A percentile compares a stretch with the other conserved stretches of the same genome.
Evolutionary conservation across 2,888 invertebrate species (phyloP).

Genomic region (Ochropleura plecta): DNA sequence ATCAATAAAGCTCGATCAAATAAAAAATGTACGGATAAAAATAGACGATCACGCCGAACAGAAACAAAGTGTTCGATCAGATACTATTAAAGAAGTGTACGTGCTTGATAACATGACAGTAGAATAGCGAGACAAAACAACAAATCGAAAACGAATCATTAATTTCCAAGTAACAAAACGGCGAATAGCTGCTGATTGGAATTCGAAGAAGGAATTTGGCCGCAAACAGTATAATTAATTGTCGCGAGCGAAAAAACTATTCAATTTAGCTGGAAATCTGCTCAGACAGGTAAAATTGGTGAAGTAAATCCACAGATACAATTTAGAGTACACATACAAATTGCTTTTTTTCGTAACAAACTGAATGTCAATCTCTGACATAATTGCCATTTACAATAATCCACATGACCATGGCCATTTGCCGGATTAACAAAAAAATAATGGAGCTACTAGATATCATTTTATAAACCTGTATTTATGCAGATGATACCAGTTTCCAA

Average conservation of each 20-base stretch:
- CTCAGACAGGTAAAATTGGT: constrained; percentile 3
- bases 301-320: constrained; percentile 13
- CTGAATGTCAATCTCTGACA: constrained; percentile 48
- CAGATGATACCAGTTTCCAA: constrained; percentile 60
- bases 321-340: constrained; percentile 19
- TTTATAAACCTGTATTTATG: constrained; percentile 61
- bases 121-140: constrained; percentile 62
- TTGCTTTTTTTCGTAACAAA: constrained; percentile 43
- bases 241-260: constrained; percentile 37
- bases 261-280: constrained; percentile 19
- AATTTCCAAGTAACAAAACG: constrained; percentile 65
- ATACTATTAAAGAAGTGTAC: constrained; percentile 65
- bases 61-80: constrained; percentile 67
- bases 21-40: constrained; percentile 58
- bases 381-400: constrained; percentile 51
- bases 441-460: constrained; percentile 58
- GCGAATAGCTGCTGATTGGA: constrained; percentile 63
- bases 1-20: constrained; percentile 60
- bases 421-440: constrained; percentile 53
- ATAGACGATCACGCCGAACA: constrained; percentile 61
- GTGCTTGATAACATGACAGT: constrained; percentile 69
- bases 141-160: constrained; percentile 67
- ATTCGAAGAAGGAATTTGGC: constrained; percentile 64
- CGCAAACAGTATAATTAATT: constrained; percentile 62
- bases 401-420: constrained; percentile 38